Base-by-base conservation (phyloP, 2,113 vertebrate genomes). In the Melanerpes formicivorus region DNA sequence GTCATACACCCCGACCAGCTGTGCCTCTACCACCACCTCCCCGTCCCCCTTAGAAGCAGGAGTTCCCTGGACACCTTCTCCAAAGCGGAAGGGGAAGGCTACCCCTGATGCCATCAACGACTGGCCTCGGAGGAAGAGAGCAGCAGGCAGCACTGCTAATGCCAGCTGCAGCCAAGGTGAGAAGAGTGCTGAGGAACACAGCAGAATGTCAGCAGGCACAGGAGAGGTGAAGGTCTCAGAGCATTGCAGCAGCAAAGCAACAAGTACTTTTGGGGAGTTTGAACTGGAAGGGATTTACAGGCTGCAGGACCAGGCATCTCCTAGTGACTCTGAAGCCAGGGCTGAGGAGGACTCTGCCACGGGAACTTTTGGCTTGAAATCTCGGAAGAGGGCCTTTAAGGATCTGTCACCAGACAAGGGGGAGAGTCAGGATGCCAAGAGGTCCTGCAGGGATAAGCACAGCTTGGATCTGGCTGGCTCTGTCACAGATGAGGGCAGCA, bases 71-170 rank as follows among this genome's bases (percentile, higher is more conserved):
- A 99, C 98, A 0, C 99, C 99, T 3, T 99, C 99, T 5, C 99
- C 99, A 34, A 99, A 98, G 90, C 98, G 97, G 71, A 97, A 94
- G 14, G 98, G 98, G 6, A 98, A 98, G 88, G 92, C 88, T 2
- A 98, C 99, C 25, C 98, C 99, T 0, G 99, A 99, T 46, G 97
- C 97, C 26, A 98, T 99, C 76, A 98, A 98, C 13, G 98, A 98
- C 72, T 99, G 99, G 99, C 99, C 98, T 18, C 98, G 99, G 34
- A 98, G 95, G 81, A 99, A 99, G 96, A 98, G 98, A 79, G 98
- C 98, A 3, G 95, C 95, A 40, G 91, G 93, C 26, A 96, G 96
- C 11, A 90, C 96, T 50, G 73, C 90, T 1, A 94, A 76, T 2
- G 60, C 48, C 21, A 29, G 78, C 11, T 69, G 74, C 15, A 74